Percentiles rank a stretch among this genome's conserved stretches.
Conservation (phyloP, 2,113 vertebrate species). For the Pheucticus melanocephalus region DNA sequence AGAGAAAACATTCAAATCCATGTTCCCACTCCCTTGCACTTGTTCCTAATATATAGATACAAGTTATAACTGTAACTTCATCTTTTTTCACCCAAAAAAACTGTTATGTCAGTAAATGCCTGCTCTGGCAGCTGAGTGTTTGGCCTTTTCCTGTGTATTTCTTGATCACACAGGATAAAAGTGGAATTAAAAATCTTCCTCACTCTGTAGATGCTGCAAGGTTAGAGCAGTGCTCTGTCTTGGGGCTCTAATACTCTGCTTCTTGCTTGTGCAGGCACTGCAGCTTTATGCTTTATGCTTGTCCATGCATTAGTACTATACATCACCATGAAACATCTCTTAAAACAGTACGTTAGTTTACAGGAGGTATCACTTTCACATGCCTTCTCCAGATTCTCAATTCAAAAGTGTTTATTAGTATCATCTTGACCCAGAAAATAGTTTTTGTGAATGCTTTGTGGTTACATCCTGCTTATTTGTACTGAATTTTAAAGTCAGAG, state of each 20-base stretch:
- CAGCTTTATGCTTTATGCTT: background rate
- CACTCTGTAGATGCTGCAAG: rapidly evolving
- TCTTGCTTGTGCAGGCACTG: background rate
- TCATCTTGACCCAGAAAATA: background rate
- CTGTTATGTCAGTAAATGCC: background rate
- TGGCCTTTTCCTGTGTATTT: background rate
- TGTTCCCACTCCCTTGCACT: background rate
- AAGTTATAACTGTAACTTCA: background rate
- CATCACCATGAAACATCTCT: background rate
- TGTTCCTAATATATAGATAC: background rate
- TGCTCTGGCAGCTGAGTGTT: background rate
- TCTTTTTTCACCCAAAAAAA: background rate
- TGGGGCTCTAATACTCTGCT: rapidly evolving
- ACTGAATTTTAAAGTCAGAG: background rate
- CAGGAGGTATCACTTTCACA: background rate
- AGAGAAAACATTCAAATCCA: background rate
- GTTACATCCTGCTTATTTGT: background rate
- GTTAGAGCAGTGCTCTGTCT: background rate
- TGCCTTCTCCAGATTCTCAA: background rate
- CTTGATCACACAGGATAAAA: background rate
- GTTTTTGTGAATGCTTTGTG: background rate
- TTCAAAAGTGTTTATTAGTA: background rate
- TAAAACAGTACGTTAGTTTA: background rate
- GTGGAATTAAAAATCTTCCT: background rate
- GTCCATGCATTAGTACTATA: background rate